Base-by-base conservation (phyloP, 1,140 invertebrate genomes). In the Leptopilina boulardi region DNA sequence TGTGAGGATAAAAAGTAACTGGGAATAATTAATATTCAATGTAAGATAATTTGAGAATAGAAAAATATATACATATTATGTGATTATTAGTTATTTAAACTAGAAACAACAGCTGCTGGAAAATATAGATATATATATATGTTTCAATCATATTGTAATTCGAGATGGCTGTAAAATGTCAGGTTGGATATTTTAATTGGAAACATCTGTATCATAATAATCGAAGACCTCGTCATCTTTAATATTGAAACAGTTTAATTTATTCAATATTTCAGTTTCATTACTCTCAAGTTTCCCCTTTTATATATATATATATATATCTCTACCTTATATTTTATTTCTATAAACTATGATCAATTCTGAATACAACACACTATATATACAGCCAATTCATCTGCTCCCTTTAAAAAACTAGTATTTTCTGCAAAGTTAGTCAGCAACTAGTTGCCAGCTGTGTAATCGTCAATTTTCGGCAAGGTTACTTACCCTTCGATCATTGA, bases 401-500 rank as follows among this genome's bases (percentile, higher is more conserved):
- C 23, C 59, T 30, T 66, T 66, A 26, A n/a, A n/a, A n/a, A n/a
- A 30, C 26, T 66, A 66, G 59, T 34, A 26, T 26, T 66, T 66
- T n/a, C 15, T 18, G 26, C 6, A 23, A 13, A 26, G 15, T 23
- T 66, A 11, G 11, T 3, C 13, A 66, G 23, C 30, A 18, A 51
- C 15, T 51, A 51, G 47, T 30, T 66, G 23, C 59, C 26, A 66
- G 23, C 21, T 30, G 23, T 66, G 15, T 23, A 66, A 30, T 30
- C n/a, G 15, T 30, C 26, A 66, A 66, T 66, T 66, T 66, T 66
- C 23, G 59, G 59, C 59, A 66, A 66, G 59, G 59, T 66, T 66
- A 23, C 23, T 66, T 66, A 66, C 59, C 26, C 59, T 66, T 66
- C 23, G 59, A 66, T 66, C 59, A 30, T 66, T 66, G 59, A 66